Evolutionary conservation across 2,113 vertebrate species (phyloP).

Genomic region (Hiodon tergisus): DNA sequence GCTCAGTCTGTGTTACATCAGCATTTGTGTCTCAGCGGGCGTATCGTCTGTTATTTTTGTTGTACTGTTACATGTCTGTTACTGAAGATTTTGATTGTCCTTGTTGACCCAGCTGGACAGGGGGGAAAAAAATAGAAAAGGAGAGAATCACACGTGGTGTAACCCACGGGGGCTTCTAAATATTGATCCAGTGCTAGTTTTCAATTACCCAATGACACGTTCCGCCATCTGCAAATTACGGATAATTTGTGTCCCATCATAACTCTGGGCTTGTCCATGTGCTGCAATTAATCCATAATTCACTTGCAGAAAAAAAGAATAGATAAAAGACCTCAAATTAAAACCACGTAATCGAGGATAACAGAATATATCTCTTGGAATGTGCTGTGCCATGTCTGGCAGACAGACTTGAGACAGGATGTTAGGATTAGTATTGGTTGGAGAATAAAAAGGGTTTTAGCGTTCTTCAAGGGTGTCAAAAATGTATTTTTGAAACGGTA

Average conservation of each 20-base stretch:
- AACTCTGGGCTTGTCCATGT: slow-evolving; percentile 24
- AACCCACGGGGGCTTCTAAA: slow-evolving; percentile 17
- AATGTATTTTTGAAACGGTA: too few species aligned
- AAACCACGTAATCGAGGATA: slow-evolving; percentile 1
- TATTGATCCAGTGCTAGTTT: slow-evolving; percentile 24
- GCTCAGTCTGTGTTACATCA: too few species aligned
- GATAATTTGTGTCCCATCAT: slow-evolving; percentile 23
- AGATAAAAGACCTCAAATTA: slow-evolving; percentile 16
- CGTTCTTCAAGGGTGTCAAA: too few species aligned
- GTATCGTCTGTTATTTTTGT: too few species aligned
- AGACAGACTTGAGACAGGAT: neutral
- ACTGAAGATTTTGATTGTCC: too few species aligned
- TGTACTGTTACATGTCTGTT: too few species aligned
- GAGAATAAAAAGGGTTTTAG: too few species aligned
- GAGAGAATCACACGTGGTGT: slow-evolving; percentile 2
- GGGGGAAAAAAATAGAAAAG: too few species aligned
- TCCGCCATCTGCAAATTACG: slow-evolving; percentile 17
- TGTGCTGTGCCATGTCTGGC: neutral
- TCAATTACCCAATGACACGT: slow-evolving; percentile 25
- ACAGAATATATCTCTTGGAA: neutral
- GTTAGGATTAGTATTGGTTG: neutral
- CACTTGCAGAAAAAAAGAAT: slow-evolving; percentile 7
- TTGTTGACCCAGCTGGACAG: too few species aligned
- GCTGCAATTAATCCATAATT: slow-evolving; percentile 28
- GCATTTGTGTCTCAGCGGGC: too few species aligned